phyloP scores from a whole-genome alignment of 2,113 vertebrate genomes.

The Ailuropoda melanoleuca region DNA sequence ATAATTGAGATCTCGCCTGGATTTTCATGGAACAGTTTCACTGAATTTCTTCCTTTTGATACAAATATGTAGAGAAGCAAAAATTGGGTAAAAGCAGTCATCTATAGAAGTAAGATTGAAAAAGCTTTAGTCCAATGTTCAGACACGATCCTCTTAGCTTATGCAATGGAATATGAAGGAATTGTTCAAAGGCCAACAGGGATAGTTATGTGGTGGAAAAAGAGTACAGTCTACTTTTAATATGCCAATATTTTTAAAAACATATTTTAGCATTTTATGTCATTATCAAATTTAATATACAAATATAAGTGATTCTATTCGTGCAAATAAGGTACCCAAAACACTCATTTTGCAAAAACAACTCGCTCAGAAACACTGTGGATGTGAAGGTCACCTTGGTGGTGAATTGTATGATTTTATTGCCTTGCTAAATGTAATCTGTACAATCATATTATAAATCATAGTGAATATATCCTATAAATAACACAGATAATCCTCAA shows the following conservation, averaged over 20 bases:
- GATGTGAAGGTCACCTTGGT: slow-evolving; percentile 65
- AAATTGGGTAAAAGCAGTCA: background rate
- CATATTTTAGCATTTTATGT: background rate
- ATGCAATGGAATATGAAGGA: background rate
- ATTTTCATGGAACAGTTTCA: background rate
- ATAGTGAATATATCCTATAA: slow-evolving; percentile 61
- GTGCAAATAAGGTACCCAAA: background rate
- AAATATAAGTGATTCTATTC: slow-evolving; percentile 4
- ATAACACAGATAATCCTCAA: slow-evolving; percentile 70
- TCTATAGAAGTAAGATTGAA: background rate
- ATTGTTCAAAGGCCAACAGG: background rate
- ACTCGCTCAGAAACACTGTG: slow-evolving; percentile 1
- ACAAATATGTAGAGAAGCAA: background rate
- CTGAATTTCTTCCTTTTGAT: background rate
- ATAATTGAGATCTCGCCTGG: background rate
- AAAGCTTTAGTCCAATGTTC: background rate
- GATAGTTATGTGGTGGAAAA: background rate
- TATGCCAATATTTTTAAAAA: background rate
- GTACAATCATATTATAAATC: slow-evolving; percentile 72
- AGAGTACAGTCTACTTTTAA: background rate
- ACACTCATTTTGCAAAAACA: background rate
- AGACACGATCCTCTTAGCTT: background rate
- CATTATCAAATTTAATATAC: slow-evolving; percentile 6
- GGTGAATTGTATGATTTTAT: slow-evolving; percentile 60
- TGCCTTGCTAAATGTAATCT: slow-evolving; percentile 67